phyloP scores from a whole-genome alignment of 2,888 invertebrate species.

The Noctuana brunneofusca region DNA sequence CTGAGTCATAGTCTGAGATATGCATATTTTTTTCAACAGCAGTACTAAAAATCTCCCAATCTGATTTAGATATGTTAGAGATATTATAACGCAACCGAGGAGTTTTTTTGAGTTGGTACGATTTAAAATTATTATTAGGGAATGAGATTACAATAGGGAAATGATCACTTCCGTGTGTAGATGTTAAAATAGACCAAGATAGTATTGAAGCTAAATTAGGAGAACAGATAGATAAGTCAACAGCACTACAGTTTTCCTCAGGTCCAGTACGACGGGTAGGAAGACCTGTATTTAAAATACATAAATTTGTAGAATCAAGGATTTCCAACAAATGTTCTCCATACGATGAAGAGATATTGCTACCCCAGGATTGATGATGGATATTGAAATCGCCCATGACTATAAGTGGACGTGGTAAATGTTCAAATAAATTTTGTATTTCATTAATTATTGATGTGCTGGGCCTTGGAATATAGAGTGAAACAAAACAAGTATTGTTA shows the following conservation, averaged over 20 bases:
- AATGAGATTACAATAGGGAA: not conserved
- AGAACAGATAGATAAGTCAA: not conserved
- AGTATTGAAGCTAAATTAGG: not conserved
- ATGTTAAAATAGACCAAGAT: not conserved
- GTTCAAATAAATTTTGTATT: not conserved
- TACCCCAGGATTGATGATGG: slow-evolving; percentile 2
- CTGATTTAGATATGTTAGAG: not conserved
- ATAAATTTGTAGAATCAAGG: not conserved
- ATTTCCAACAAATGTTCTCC: not conserved
- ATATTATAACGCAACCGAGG: not conserved
- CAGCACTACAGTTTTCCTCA: not conserved
- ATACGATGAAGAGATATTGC: not conserved
- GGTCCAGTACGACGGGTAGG: not conserved
- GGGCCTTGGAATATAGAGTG: not conserved
- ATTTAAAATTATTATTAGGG: not conserved
- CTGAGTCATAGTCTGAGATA: not conserved
- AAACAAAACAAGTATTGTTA: slow-evolving; percentile 1
- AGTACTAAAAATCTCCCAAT: not conserved
- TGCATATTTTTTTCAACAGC: not conserved
- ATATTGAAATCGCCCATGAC: not conserved
- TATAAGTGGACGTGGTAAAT: not conserved
- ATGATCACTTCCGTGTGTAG: not conserved
- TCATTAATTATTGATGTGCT: not conserved
- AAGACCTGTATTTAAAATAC: not conserved
- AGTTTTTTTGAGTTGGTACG: not conserved